Evolutionary conservation across 2,113 vertebrate genomes (phyloP).

Genomic region (Erinaceus europaeus): DNA sequence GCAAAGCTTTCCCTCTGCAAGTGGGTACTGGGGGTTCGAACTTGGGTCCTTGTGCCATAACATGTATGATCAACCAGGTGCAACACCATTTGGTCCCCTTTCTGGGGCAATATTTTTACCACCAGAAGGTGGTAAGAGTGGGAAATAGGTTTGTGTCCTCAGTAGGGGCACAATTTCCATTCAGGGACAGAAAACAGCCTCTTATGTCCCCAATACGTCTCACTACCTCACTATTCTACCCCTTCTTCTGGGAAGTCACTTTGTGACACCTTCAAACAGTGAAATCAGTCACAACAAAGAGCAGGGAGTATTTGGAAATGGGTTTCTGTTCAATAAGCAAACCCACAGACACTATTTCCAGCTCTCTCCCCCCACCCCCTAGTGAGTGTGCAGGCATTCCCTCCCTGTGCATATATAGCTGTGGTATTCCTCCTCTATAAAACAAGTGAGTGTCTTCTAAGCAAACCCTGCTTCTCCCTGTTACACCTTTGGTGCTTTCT

Average conservation of each 20-base stretch:
- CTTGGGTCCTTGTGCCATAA: too few species aligned
- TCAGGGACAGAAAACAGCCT: background rate
- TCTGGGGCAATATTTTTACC: too few species aligned
- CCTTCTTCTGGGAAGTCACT: background rate
- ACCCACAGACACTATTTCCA: accelerated
- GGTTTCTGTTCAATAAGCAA: background rate
- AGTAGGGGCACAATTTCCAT: background rate
- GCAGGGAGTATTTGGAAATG: background rate
- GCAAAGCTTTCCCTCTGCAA: too few species aligned
- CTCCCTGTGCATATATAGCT: background rate
- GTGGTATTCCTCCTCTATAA: background rate
- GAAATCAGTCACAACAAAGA: background rate
- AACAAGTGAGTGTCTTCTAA: background rate
- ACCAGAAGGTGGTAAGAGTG: background rate
- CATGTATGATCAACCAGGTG: too few species aligned
- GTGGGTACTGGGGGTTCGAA: too few species aligned
- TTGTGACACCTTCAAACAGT: background rate
- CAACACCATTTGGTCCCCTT: too few species aligned
- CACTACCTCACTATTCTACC: too few species aligned
- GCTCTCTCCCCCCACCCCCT: background rate
- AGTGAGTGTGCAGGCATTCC: background rate
- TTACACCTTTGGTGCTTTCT: background rate
- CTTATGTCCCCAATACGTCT: too few species aligned
- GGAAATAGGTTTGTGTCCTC: too few species aligned
- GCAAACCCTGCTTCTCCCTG: background rate